A percentile compares a stretch with the other conserved stretches of the same genome.
phyloP scores from a whole-genome alignment of 2,797 vertebrate genomes.

The Sitta carolinensis region DNA sequence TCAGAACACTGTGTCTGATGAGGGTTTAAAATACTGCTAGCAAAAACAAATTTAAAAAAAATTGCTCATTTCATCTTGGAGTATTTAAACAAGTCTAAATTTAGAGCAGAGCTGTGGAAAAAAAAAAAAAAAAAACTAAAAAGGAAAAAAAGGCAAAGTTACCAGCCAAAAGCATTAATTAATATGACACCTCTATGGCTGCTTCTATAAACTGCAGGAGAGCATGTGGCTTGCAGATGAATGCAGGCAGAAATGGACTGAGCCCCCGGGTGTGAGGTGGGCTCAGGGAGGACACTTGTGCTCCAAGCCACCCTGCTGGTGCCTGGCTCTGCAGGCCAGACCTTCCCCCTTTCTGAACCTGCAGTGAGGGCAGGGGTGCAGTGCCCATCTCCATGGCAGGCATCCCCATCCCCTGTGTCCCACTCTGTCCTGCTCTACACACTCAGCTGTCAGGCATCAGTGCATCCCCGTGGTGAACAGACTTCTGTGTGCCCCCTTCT shows the following conservation, averaged over 20 bases:
- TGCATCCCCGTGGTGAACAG: not conserved
- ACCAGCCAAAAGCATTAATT: conserved; percentile 23
- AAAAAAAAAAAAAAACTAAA: not conserved
- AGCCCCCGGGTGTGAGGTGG: accelerated
- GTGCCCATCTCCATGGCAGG: not conserved
- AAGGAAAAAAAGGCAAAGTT: conserved; percentile 33
- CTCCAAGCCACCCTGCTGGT: not conserved
- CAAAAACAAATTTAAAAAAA: not conserved
- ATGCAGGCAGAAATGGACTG: not conserved
- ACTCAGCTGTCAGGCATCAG: not conserved
- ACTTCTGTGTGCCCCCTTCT: not conserved
- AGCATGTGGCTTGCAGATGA: not conserved
- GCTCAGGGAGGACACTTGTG: not conserved
- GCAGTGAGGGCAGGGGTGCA: not conserved
- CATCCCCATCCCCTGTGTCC: not conserved
- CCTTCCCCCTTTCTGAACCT: too few species aligned
- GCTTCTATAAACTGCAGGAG: not conserved
- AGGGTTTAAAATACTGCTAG: conserved; percentile 12
- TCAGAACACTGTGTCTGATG: not conserved
- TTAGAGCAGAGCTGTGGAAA: not conserved
- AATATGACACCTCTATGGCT: not conserved
- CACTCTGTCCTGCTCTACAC: not conserved
- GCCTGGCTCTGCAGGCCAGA: not conserved
- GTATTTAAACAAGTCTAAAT: conserved; percentile 59
- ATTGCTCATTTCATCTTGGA: not conserved